phyloP scores from a whole-genome alignment of 2,888 invertebrate species.

The Lutraria lutraria region DNA sequence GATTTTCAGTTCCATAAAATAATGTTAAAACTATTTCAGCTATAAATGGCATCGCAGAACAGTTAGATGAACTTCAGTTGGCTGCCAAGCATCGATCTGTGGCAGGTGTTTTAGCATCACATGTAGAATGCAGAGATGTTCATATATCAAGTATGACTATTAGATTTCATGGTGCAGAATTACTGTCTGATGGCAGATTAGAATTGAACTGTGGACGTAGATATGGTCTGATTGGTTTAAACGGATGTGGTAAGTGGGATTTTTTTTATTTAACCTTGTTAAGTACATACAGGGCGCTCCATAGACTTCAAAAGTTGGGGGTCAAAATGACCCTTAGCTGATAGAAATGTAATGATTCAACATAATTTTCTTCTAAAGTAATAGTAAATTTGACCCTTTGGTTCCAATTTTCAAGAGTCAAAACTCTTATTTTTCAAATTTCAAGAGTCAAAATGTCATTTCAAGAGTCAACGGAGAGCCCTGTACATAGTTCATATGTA shows the following conservation, averaged over 20 bases:
- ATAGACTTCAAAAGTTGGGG: too few relatives aligned
- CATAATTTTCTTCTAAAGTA: too few relatives aligned
- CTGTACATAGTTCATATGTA: too few relatives aligned
- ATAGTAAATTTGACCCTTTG: too few relatives aligned
- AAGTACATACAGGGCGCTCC: too few relatives aligned
- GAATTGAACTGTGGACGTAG: slow-evolving; percentile 98
- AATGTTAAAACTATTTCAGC: slow-evolving; percentile 4
- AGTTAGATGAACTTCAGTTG: slow-evolving; percentile 93
- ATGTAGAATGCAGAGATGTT: slow-evolving; percentile 97
- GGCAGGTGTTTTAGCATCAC: slow-evolving; percentile 97
- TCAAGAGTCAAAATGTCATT: too few relatives aligned
- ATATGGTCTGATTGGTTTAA: slow-evolving; percentile 98
- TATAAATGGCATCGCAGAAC: slow-evolving; percentile 91
- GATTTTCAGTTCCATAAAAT: neutral
- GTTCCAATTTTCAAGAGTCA: too few relatives aligned
- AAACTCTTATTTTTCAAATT: too few relatives aligned
- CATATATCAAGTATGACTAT: slow-evolving; percentile 98
- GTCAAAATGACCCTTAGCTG: too few relatives aligned
- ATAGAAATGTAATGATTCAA: too few relatives aligned
- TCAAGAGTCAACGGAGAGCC: too few relatives aligned
- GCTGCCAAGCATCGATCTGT: slow-evolving; percentile 91
- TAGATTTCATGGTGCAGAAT: slow-evolving; percentile 98
- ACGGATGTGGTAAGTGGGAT: slow-evolving; percentile 94
- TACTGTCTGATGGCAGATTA: slow-evolving; percentile 97
- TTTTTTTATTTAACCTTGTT: too few relatives aligned